Evolutionary conservation across 2,888 invertebrate genomes (phyloP).

Genomic region (Heteromyza rotundicornis): DNA sequence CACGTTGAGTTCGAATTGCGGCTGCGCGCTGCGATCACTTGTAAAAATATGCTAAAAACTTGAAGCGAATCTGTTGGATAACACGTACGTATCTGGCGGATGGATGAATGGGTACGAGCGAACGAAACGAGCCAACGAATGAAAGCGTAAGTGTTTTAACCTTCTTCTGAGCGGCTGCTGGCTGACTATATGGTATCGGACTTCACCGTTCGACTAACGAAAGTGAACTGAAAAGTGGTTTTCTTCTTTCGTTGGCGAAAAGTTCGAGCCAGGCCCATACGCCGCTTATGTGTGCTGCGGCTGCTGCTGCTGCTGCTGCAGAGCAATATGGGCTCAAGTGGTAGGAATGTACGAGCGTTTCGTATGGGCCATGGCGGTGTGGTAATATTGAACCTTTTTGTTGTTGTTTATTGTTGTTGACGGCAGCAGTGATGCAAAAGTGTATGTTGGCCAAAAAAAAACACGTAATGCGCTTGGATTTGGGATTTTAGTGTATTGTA

Average conservation of each 20-base stretch:
- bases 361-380: not conserved
- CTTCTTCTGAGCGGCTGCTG: not conserved
- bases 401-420: not conserved
- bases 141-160: slow-evolving; percentile 11
- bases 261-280: slow-evolving; percentile 24
- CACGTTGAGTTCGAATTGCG: slow-evolving; percentile 58
- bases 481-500: not conserved
- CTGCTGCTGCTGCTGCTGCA: no score
- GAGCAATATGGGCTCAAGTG: not conserved
- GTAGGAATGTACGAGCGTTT: not conserved
- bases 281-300: no score
- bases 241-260: slow-evolving; percentile 41
- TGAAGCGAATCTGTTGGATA: slow-evolving; percentile 38
- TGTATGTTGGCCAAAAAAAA: slow-evolving; percentile 13
- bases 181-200: no score
- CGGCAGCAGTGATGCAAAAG: slow-evolving; percentile 10
- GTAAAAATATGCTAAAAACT: slow-evolving; percentile 57
- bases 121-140: slow-evolving; percentile 12
- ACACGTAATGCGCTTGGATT: slow-evolving; percentile 14
- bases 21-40: slow-evolving; percentile 56
- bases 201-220: slow-evolving; percentile 47
- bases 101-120: not conserved
- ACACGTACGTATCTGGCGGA: not conserved
- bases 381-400: not conserved
- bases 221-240: slow-evolving; percentile 51